Percentiles rank a stretch among this genome's conserved stretches.
Evolutionary conservation across 2,113 vertebrate genomes (phyloP).

Genomic region (Rhipidura dahli): DNA sequence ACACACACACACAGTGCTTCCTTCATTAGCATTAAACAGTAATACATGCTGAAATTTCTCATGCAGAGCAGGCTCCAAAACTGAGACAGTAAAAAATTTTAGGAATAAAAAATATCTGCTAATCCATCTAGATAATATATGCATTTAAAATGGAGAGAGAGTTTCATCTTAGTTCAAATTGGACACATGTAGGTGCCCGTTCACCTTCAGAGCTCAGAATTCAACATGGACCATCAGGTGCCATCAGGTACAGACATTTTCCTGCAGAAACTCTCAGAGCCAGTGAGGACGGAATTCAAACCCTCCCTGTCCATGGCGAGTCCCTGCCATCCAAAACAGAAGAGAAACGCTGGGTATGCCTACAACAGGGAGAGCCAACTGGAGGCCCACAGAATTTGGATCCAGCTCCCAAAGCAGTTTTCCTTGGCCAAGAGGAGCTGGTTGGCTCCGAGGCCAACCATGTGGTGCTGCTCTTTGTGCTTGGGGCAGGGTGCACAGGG

Average conservation of each 20-base stretch:
- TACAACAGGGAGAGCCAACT: neutral
- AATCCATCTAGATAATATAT: neutral
- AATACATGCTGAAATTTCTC: neutral
- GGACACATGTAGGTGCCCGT: neutral
- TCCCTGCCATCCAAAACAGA: conserved; percentile 25
- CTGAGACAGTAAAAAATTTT: neutral
- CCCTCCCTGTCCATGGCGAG: neutral
- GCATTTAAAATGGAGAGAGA: neutral
- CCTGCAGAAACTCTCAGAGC: neutral
- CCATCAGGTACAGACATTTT: neutral
- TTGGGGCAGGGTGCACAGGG: neutral
- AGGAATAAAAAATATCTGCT: neutral
- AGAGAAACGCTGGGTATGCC: conserved; percentile 34
- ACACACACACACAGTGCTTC: neutral
- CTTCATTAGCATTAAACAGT: neutral
- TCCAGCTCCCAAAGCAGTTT: conserved; percentile 21
- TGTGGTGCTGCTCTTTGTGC: neutral
- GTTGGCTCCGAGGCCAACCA: neutral
- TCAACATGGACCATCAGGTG: neutral
- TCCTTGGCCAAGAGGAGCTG: conserved; percentile 29
- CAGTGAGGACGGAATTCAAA: neutral
- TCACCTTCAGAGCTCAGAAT: neutral
- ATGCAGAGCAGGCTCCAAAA: neutral
- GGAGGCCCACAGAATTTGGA: conserved; percentile 39
- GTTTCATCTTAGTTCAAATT: neutral